Base-by-base conservation (phyloP, 2,888 invertebrate species). In the Choristoneura rosaceana region DNA sequence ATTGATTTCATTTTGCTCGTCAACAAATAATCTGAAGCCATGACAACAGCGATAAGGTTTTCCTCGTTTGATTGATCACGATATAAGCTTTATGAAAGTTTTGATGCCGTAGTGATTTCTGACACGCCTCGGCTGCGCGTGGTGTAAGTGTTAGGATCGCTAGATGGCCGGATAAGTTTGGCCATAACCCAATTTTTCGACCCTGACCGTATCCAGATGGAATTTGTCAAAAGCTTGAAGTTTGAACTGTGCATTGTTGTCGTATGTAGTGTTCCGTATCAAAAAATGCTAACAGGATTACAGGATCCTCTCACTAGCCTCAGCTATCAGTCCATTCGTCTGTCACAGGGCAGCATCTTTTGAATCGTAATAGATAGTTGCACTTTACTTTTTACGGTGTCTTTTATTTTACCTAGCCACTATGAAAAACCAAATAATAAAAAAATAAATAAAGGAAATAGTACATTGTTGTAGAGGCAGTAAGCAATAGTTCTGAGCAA, bases 31-130 rank as follows among this genome's bases (percentile, higher is more conserved):
- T 66, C 62, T 62, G 38, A 68, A 68, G 47, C 67, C 66, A 63
- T 60, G 63, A 70, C 58, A 71, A 63, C 58, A 64, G 59, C 73
- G 69, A 73, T 73, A 64, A 64, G 69, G 59, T 69, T 73, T 73
- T 64, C 63, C 60, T 68, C 68, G 52, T 73, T 66, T 66, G 71
- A 71, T 71, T 65, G 71, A 71, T 71, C 68, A 64, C 69, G 62
- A 69, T 64, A 69, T 64, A 52, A 69, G 69, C 64, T 62, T 62
- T 58, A 62, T 68, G 67, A 67, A 63, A 71, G 62, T 71, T 71
- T 71, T 71, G 67, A 34, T 10, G 67, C 62, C 17, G n/a, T n/a
- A 43, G 45, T 61, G 47, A 60, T 65, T 52, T 61, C 52, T 47
- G 52, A 41, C 55, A 25, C 61, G 38, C 55, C 15, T 33, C 47